Conservation (phyloP, 2,888 invertebrate genomes). For the Tupiocoris notatus region DNA sequence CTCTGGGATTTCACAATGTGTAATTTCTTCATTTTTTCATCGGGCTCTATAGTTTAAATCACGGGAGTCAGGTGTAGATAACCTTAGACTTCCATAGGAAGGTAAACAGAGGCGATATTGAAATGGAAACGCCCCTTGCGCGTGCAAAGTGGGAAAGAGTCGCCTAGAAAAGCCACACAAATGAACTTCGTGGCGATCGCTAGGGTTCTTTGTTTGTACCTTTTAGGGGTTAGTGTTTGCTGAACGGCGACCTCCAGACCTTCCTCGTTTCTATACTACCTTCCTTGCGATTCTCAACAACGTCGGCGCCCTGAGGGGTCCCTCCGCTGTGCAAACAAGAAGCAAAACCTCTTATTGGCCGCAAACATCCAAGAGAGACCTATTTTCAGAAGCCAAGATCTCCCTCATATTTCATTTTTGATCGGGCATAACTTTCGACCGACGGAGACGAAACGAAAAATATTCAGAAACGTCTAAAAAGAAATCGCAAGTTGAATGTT, state of each 20-base stretch:
- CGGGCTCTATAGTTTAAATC: too few species aligned
- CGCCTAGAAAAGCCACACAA: conserved; percentile 34
- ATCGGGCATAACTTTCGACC: too few species aligned
- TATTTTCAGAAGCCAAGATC: background rate
- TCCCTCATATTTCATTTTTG: conserved; percentile 11
- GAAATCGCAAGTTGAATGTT: too few species aligned
- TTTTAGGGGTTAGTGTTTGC: conserved; percentile 31
- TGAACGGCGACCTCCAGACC: conserved; percentile 9
- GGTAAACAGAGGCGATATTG: too few species aligned
- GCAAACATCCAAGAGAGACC: conserved; percentile 17
- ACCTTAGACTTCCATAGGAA: too few species aligned
- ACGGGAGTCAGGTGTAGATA: too few species aligned
- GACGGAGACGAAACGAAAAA: too few species aligned
- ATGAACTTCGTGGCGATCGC: conserved; percentile 16
- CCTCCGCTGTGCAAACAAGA: conserved; percentile 27
- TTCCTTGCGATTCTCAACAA: background rate
- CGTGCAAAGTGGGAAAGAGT: conserved; percentile 2
- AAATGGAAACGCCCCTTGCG: background rate
- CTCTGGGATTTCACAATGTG: too few species aligned
- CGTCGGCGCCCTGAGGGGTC: conserved; percentile 2
- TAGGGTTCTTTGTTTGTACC: conserved; percentile 24
- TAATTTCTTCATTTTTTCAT: too few species aligned
- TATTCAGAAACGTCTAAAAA: too few species aligned
- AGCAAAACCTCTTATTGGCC: conserved; percentile 39
- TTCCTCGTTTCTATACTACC: too few species aligned